Percentiles rank a stretch among this genome's conserved stretches.
These are phyloP conservation scores for Xanthia icteritia DNA, from an alignment of 2,888 invertebrate species.

Conservation along the genomic window DNA sequence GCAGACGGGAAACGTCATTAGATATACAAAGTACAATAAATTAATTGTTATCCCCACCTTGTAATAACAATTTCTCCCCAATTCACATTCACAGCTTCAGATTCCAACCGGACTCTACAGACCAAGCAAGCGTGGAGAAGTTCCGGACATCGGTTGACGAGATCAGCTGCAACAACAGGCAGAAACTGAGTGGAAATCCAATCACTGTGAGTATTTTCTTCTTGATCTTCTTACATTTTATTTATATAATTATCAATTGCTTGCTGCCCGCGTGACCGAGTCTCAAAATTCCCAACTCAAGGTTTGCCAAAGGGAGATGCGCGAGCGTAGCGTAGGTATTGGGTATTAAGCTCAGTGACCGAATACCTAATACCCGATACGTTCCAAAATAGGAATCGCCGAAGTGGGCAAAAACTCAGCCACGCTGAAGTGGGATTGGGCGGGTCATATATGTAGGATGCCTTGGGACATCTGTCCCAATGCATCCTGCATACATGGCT, in stretches of 20 bases:
- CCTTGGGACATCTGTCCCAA: too few species aligned
- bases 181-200: slow-evolving; percentile 57
- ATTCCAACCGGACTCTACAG: slow-evolving; percentile 80
- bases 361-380: too few species aligned
- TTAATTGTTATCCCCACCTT: too few species aligned
- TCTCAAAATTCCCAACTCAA: not conserved
- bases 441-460: too few species aligned
- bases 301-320: not conserved
- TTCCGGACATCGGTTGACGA: slow-evolving; percentile 84
- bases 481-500: too few species aligned
- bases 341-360: too few species aligned
- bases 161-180: slow-evolving; percentile 75
- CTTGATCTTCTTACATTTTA: not conserved
- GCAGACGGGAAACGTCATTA: too few species aligned
- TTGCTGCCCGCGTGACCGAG: not conserved
- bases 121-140: slow-evolving; percentile 74
- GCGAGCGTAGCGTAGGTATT: too few species aligned
- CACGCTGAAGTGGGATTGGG: too few species aligned
- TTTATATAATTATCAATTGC: not conserved
- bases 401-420: too few species aligned
- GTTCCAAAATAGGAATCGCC: too few species aligned
- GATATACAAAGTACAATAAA: too few species aligned
- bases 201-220: slow-evolving; percentile 24
- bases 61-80: not conserved
- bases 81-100: slow-evolving; percentile 75